Base-by-base conservation (phyloP, 1,140 invertebrate species). In the Apocrypta bakeri region DNA sequence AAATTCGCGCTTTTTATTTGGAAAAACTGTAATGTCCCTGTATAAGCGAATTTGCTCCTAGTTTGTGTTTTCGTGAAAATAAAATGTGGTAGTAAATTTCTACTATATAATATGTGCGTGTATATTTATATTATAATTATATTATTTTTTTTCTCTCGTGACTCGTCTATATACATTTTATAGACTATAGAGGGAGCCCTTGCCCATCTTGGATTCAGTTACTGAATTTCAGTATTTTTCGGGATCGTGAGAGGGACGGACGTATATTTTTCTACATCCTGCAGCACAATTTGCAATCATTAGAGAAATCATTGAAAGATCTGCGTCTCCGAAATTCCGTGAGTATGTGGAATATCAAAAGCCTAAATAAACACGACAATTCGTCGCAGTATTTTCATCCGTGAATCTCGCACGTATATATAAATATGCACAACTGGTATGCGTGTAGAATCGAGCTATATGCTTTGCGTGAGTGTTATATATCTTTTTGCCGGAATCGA, bases 161-260 rank as follows among this genome's bases (percentile, higher is more conserved):
- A n/a, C n/a, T n/a, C n/a, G n/a, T n/a, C n/a, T n/a, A n/a, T n/a
- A n/a, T n/a, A n/a, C n/a, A n/a, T n/a, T n/a, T n/a, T n/a, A n/a
- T n/a, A n/a, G n/a, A n/a, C n/a, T n/a, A n/a, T n/a, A 71, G 17
- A 75, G 79, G 33, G 31, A 72, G 48, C 33, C 33, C 9, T 37
- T 37, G 33, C 48, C 81, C 81, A 82, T 82, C 31, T 82, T 82
- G 74, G 27, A 82, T 76, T 81, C 63, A 82, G 81, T 82, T 82
- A n/a, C n/a, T n/a, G n/a, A 64, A 12, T 75, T 75, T 81, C 61
- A 82, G 81, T 82, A 82, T 79, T 79, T 79, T 82, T 74, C 29
- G 3, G 31, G 29, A 77, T 29, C 76, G 69, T n/a, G 48, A 63
- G 29, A 37, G 40, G 68, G 69, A 68, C 24, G 8, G 75, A 78